Conservation (phyloP, 2,888 invertebrate species). For the Tipula unca region DNA sequence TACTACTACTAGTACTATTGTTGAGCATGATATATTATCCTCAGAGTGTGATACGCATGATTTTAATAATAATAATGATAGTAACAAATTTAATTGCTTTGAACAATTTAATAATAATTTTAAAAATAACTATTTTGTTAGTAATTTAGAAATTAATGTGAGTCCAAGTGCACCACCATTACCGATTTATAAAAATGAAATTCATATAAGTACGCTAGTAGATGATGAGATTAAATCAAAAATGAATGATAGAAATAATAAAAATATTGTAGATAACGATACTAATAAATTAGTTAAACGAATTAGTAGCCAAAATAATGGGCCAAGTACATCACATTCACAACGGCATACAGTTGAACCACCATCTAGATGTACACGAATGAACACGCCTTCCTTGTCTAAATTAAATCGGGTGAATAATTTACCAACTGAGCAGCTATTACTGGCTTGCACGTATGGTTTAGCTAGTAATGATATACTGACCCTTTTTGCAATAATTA, state of each 20-base stretch:
- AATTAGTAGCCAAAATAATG: neutral
- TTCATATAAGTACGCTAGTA: neutral
- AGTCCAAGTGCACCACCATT: neutral
- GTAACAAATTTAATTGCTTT: constrained; percentile 16
- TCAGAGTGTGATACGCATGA: constrained; percentile 19
- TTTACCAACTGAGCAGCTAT: constrained; percentile 45
- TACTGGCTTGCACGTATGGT: constrained; percentile 70
- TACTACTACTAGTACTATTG: constrained; percentile 23
- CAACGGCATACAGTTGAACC: neutral
- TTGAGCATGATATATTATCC: neutral
- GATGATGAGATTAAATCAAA: neutral
- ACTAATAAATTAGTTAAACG: neutral
- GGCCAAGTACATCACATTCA: neutral
- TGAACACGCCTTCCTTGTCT: neutral
- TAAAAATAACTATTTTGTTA: constrained; percentile 18
- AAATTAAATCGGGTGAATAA: neutral
- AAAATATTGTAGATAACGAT: neutral
- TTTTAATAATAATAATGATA: constrained; percentile 22
- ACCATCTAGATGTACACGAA: neutral
- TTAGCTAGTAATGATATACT: constrained; percentile 65
- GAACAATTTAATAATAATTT: constrained; percentile 9
- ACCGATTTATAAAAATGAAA: neutral
- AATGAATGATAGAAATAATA: constrained; percentile 18
- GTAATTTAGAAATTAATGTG: constrained; percentile 23
- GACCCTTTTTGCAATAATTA: constrained; percentile 63